phyloP scores from a whole-genome alignment of 2,797 vertebrate genomes.

The Rhabdophis nuchalis region DNA sequence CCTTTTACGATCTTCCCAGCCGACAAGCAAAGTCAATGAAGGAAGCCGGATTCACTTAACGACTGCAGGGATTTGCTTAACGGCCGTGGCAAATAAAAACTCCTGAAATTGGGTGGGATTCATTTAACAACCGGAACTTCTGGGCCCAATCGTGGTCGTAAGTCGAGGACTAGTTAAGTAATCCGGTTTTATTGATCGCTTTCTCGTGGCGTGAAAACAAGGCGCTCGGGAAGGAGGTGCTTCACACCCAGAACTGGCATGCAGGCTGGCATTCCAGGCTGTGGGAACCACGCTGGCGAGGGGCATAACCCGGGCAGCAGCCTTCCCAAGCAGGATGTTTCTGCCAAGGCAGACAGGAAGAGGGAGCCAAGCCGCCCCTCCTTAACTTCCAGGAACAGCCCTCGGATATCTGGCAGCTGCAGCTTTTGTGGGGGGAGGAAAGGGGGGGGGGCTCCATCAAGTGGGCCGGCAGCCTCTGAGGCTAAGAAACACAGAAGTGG shows the following conservation, averaged over 20 bases:
- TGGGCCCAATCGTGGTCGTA: neutral
- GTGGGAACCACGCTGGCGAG: neutral
- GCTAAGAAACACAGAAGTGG: neutral
- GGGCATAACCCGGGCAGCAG: neutral
- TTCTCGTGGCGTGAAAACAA: neutral
- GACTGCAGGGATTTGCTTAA: neutral
- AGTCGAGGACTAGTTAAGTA: neutral
- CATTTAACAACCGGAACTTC: neutral
- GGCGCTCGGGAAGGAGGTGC: neutral
- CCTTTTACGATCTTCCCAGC: too few species aligned
- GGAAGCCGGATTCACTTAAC: neutral
- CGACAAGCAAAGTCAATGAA: too few species aligned
- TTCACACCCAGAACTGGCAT: neutral
- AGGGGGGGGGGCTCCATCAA: neutral
- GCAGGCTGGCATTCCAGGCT: neutral
- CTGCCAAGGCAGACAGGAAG: neutral
- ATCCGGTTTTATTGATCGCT: neutral
- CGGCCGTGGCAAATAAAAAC: neutral
- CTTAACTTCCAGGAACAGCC: neutral
- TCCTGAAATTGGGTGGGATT: fast-evolving
- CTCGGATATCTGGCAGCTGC: neutral
- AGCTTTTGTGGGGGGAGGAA: neutral
- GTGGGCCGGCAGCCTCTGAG: neutral
- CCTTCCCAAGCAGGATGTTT: neutral
- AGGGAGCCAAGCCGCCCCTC: neutral